Percentiles rank a stretch among this genome's conserved stretches.
Evolutionary conservation across 2,888 invertebrate genomes (phyloP).

Genomic region (Drosophila yooni): DNA sequence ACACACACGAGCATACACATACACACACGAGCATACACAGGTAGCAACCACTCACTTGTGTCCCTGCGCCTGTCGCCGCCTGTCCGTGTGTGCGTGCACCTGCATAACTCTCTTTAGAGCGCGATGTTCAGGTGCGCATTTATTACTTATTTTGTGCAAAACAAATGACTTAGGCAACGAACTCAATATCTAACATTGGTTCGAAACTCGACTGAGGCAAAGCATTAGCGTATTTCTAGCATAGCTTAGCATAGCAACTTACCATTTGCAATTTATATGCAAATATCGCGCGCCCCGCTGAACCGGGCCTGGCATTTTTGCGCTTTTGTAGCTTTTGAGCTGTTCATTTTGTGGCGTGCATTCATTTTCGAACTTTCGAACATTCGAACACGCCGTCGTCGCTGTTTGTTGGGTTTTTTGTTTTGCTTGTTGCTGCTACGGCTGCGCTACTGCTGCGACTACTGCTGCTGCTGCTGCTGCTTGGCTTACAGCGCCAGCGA

Average conservation of each 20-base stretch:
- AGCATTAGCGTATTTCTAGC: background rate
- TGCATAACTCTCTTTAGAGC: constrained; percentile 58
- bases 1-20: constrained; percentile 52
- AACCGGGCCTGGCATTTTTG: constrained; percentile 53
- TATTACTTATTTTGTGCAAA: constrained; percentile 10
- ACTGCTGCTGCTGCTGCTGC: constrained; percentile 14
- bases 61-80: constrained; percentile 27
- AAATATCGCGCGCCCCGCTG: background rate
- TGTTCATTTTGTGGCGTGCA: constrained; percentile 72
- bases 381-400: constrained; percentile 59
- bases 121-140: constrained; percentile 63
- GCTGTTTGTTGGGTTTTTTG: constrained; percentile 2
- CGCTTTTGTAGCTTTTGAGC: constrained; percentile 53
- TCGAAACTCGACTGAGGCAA: constrained; percentile 35
- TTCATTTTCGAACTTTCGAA: constrained; percentile 74
- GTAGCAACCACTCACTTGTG: constrained; percentile 48
- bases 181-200: constrained; percentile 44
- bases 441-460: constrained; percentile 17
- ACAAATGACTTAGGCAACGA: constrained; percentile 75
- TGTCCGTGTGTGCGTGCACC: constrained; percentile 66
- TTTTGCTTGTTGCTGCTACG: constrained; percentile 4
- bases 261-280: background rate
- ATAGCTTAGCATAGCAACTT: background rate
- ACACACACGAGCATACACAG: constrained; percentile 56
- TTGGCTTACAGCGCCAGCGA: constrained; percentile 45